phyloP scores from a whole-genome alignment of 2,888 invertebrate species.

The Aromia moschata region DNA sequence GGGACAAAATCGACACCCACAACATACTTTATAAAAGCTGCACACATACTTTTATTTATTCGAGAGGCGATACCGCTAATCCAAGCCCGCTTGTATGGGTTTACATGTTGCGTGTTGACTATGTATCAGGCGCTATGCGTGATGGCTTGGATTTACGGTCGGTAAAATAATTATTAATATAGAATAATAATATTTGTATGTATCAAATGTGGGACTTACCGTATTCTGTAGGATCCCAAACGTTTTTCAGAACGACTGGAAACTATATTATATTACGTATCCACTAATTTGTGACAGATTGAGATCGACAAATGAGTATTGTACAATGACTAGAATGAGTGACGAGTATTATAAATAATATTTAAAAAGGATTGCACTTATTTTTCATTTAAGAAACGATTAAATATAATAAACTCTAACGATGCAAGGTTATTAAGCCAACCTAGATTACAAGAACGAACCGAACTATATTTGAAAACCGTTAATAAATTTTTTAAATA shows the following conservation, averaged over 20 bases:
- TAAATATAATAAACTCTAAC: slow-evolving; percentile 59
- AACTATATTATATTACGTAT: slow-evolving; percentile 53
- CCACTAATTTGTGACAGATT: slow-evolving; percentile 54
- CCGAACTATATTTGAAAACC: slow-evolving; percentile 58
- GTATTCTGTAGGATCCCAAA: slow-evolving; percentile 45
- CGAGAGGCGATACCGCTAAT: not conserved
- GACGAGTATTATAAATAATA: slow-evolving; percentile 50
- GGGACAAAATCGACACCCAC: slow-evolving; percentile 15
- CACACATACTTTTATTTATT: slow-evolving; percentile 13
- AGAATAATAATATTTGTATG: no score
- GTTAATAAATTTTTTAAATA: slow-evolving; percentile 60
- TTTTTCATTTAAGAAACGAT: slow-evolving; percentile 57
- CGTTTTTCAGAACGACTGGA: slow-evolving; percentile 47
- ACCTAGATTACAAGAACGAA: slow-evolving; percentile 61
- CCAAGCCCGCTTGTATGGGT: slow-evolving; percentile 4
- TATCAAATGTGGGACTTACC: slow-evolving; percentile 49
- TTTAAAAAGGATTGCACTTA: slow-evolving; percentile 60
- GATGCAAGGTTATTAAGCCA: slow-evolving; percentile 61
- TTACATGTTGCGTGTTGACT: not conserved
- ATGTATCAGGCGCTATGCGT: slow-evolving; percentile 2
- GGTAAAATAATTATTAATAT: no score
- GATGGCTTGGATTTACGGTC: slow-evolving; percentile 1
- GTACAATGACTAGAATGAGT: slow-evolving; percentile 50
- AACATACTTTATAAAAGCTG: slow-evolving; percentile 9
- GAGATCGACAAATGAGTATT: slow-evolving; percentile 48